Base-by-base conservation (phyloP, 2,113 vertebrate genomes). In the Arizona elegans region DNA sequence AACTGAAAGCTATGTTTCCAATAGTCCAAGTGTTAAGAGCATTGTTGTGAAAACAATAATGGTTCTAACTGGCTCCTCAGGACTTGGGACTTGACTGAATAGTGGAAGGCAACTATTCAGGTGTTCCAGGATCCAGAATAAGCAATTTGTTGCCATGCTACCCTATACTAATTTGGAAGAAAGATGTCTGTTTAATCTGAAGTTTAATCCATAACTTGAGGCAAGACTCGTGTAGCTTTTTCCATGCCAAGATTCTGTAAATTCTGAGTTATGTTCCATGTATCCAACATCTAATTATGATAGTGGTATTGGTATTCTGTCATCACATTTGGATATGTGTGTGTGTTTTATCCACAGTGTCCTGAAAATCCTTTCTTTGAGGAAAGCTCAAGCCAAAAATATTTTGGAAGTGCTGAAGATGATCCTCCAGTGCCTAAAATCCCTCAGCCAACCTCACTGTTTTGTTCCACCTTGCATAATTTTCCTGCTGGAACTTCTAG, bases 401-500 rank as follows among this genome's bases (percentile, higher is more conserved):
- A 98, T 99, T 94, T 96, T 98, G 62, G 98, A 98, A 75, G 99
- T 98, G 91, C 98, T 99, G 91, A 98, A 97, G 96, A 98, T 98
- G 92, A 97, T 99, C 75, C 98, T 97, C 91, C 98, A 97, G 93
- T 99, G 99, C 97, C 96, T 99, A 8, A 96, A 94, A 1, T 98
- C 98, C 0, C 98, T 99, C 21, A 98, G 99, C 11, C 98, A 98
- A 92, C 99, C 99, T 1, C 98, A 99, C 95, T 98, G 99, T 94
- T 99, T 99, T 95, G 98, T 99, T 90, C 98, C 98, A 0, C 97
- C 99, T 0, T 99, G 98, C 95, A 98, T 99, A 7, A 98, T 99
- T 93, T 99, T 99, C 90, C 98, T 99, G 1, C 97, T 99, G 93
- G 99, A 99, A 93, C 98, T 99, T 92, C 97, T 99, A 50, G 97